These are phyloP conservation scores for Hydrocynus forskahlii DNA, from an alignment of 2,797 vertebrate species.

Conservation along the genomic window DNA sequence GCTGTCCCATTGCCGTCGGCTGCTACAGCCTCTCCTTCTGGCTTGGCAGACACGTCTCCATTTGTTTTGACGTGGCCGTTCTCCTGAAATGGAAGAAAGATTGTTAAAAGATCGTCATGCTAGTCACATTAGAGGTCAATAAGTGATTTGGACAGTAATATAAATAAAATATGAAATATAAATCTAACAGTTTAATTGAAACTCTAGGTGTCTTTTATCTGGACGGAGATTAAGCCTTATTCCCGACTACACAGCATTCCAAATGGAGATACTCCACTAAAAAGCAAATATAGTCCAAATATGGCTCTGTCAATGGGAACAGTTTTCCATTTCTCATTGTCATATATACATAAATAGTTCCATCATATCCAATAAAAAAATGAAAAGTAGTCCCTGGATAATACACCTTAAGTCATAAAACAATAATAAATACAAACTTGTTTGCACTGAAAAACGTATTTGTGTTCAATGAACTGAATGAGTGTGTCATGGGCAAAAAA, in stretches of 20 bases:
- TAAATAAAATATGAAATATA: too few species aligned
- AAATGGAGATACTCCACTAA: too few species aligned
- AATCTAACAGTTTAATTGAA: too few species aligned
- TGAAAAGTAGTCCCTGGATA: too few species aligned
- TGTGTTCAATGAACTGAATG: background rate
- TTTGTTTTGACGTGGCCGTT: slow-evolving; percentile 93
- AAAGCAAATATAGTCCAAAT: too few species aligned
- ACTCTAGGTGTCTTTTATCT: too few species aligned
- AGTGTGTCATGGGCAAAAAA: too few species aligned
- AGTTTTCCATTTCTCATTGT: background rate
- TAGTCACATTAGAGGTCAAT: background rate
- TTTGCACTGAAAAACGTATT: background rate
- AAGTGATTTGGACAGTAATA: background rate
- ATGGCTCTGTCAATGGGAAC: background rate
- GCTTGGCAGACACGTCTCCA: slow-evolving; percentile 87
- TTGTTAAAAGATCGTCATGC: background rate
- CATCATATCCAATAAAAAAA: too few species aligned
- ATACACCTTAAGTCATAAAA: too few species aligned
- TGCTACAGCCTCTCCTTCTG: slow-evolving; percentile 78
- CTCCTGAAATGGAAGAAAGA: slow-evolving; percentile 76
- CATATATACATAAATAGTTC: background rate
- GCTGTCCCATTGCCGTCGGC: slow-evolving; percentile 82
- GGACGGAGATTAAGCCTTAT: too few species aligned
- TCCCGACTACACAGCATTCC: too few species aligned
- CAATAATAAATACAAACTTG: background rate